A percentile compares a stretch with the other conserved stretches of the same genome.
These are phyloP conservation scores for Cirrhinus mrigala DNA, from an alignment of 2,797 vertebrate genomes.

Conservation along the genomic window DNA sequence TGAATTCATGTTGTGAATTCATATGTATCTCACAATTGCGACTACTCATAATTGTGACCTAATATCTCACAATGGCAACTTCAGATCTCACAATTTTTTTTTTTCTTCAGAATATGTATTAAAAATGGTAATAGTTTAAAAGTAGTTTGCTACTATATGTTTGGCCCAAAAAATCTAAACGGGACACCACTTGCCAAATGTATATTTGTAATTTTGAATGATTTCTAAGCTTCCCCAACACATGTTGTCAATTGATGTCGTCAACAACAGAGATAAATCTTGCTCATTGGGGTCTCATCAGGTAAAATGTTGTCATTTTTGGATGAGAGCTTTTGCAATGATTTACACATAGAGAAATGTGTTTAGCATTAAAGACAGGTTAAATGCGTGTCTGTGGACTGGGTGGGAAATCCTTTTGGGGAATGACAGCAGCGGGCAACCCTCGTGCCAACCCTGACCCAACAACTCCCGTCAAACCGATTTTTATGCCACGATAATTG, in stretches of 20 bases:
- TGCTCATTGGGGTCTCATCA: conserved; percentile 14
- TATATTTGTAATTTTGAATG: background rate
- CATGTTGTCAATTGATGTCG: conserved; percentile 32
- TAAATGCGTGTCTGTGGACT: background rate
- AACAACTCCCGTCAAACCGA: background rate
- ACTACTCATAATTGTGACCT: no score
- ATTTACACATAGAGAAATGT: background rate
- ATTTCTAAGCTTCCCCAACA: conserved; percentile 4
- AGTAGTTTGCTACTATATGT: background rate
- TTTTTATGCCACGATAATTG: conserved; percentile 20
- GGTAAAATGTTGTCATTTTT: conserved; percentile 9
- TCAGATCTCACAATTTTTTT: no score
- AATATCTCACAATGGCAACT: no score
- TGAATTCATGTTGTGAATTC: no score
- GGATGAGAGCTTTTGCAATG: background rate
- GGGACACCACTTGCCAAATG: background rate
- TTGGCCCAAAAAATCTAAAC: background rate
- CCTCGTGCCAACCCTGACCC: background rate
- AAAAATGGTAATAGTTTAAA: background rate
- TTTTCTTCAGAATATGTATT: no score
- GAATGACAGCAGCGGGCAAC: conserved; percentile 27
- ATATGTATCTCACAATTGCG: no score
- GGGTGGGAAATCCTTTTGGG: background rate
- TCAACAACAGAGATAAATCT: conserved; percentile 44
- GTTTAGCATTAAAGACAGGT: conserved; percentile 20